A percentile compares a stretch with the other conserved stretches of the same genome.
Evolutionary conservation across 2,113 vertebrate species (phyloP).

Genomic region (Sialia sialis): DNA sequence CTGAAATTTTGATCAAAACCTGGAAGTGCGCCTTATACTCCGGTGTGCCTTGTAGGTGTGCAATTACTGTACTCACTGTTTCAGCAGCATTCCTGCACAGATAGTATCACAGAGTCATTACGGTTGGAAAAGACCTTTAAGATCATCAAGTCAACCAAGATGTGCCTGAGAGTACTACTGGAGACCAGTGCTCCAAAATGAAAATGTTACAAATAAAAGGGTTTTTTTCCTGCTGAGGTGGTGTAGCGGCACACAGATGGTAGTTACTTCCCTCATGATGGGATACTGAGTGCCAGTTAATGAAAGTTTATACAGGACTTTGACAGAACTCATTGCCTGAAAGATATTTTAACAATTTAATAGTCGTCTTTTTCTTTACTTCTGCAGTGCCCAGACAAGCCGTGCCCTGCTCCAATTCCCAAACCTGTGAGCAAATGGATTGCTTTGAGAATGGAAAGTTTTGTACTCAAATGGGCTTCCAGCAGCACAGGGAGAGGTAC

Average conservation of each 20-base stretch:
- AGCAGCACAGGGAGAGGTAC: slow-evolving; percentile 71
- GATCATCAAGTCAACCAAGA: neutral
- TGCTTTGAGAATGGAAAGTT: slow-evolving; percentile 78
- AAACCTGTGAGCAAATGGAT: slow-evolving; percentile 63
- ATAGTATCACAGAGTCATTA: neutral
- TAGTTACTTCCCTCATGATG: neutral
- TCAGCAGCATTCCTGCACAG: neutral
- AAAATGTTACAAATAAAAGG: neutral
- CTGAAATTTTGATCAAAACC: too few species aligned
- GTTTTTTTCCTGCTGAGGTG: neutral
- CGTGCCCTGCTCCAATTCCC: neutral
- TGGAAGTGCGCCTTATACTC: too few species aligned
- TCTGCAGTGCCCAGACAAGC: neutral
- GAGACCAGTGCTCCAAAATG: neutral
- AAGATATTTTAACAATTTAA: neutral
- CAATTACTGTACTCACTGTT: too few species aligned
- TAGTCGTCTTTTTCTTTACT: neutral
- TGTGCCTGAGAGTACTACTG: neutral
- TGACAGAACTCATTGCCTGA: neutral
- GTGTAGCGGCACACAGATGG: neutral
- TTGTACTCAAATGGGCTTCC: slow-evolving; percentile 69
- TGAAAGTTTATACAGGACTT: neutral
- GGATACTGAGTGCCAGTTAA: neutral
- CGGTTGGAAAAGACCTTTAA: neutral
- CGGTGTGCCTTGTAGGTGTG: too few species aligned